Evolutionary conservation across 2,113 vertebrate genomes (phyloP).

Genomic region (Myrmecophaga tridactyla): DNA sequence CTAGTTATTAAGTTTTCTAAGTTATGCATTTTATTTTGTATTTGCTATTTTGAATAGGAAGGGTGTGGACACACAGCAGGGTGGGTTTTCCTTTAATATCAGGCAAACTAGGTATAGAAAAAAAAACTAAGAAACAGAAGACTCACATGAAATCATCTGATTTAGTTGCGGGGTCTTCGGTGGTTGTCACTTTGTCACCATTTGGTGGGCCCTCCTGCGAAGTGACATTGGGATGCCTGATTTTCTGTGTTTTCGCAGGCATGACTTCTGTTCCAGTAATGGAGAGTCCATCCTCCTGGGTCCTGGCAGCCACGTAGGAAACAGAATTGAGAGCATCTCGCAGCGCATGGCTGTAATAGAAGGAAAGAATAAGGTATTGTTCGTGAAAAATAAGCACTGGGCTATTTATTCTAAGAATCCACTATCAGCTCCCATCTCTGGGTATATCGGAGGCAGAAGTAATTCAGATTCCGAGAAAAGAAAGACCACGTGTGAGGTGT

Average conservation of each 20-base stretch:
- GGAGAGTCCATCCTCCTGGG: conserved; percentile 77
- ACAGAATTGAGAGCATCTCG: conserved; percentile 92
- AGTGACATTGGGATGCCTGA: background rate
- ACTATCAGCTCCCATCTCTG: background rate
- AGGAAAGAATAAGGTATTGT: conserved; percentile 93
- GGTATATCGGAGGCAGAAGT: background rate
- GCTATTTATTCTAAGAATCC: background rate
- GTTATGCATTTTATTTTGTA: background rate
- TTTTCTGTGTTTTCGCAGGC: conserved; percentile 73
- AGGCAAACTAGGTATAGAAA: background rate
- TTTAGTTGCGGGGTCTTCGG: background rate
- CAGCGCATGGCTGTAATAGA: conserved; percentile 89
- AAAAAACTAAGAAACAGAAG: background rate
- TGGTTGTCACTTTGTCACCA: background rate
- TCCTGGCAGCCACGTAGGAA: conserved; percentile 83
- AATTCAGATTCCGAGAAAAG: background rate
- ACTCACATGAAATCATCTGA: background rate
- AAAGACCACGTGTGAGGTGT: background rate
- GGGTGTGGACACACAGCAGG: background rate
- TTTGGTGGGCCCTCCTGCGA: background rate
- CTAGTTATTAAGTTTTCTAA: conserved; percentile 5
- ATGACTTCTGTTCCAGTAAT: conserved; percentile 77
- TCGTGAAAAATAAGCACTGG: background rate
- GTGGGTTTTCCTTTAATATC: background rate
- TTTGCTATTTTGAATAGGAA: background rate